A percentile compares a stretch with the other conserved stretches of the same genome.
phyloP scores from a whole-genome alignment of 2,113 vertebrate species.

The Vidua chalybeata region DNA sequence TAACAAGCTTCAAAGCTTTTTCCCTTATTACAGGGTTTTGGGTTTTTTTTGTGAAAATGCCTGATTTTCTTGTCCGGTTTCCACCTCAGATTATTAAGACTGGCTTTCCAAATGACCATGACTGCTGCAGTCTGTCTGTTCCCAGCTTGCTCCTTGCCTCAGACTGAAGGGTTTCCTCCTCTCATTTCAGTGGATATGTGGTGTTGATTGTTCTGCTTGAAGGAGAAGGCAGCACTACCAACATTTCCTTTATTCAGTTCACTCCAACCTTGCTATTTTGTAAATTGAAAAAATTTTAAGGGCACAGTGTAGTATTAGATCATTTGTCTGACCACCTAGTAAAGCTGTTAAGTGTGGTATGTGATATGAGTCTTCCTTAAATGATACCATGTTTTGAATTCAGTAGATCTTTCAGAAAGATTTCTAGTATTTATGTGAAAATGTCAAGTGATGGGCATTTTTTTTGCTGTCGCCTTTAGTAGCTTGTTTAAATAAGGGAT shows the following conservation, averaged over 20 bases:
- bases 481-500: background rate
- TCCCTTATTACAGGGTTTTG: background rate
- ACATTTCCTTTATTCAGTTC: background rate
- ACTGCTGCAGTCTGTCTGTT: background rate
- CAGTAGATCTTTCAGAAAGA: background rate
- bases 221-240: background rate
- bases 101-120: background rate
- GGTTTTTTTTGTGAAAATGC: background rate
- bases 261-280: background rate
- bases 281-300: background rate
- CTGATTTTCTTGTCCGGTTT: background rate
- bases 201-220: background rate
- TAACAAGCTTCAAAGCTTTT: background rate
- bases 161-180: background rate
- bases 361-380: background rate
- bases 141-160: background rate
- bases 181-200: background rate
- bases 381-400: background rate
- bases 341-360: background rate
- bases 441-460: background rate
- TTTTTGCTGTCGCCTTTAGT: background rate
- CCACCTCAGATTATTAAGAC: background rate
- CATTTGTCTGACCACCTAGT: background rate
- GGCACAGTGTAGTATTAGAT: background rate
- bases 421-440: background rate